These are phyloP conservation scores for Halichoerus grypus DNA, from an alignment of 2,113 vertebrate species.

Conservation along the genomic window DNA sequence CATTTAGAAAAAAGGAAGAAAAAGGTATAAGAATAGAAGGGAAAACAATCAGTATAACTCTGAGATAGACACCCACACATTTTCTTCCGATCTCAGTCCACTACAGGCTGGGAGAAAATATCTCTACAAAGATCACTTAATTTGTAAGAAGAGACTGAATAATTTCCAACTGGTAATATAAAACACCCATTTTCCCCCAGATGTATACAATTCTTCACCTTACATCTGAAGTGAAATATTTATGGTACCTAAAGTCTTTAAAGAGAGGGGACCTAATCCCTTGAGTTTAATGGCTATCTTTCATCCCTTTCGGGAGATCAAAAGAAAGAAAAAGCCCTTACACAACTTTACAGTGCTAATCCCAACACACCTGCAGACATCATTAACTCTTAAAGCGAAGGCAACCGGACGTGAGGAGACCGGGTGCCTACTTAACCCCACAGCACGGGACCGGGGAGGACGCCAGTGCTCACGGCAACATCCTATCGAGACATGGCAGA, in stretches of 20 bases:
- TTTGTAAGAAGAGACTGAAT: slow-evolving; percentile 74
- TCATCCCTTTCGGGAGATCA: slow-evolving; percentile 76
- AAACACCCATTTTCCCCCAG: slow-evolving; percentile 69
- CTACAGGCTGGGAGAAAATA: slow-evolving; percentile 27
- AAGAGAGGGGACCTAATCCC: slow-evolving; percentile 75
- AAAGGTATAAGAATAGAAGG: background rate
- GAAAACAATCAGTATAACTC: background rate
- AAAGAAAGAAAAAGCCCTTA: slow-evolving; percentile 81
- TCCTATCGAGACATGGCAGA: background rate
- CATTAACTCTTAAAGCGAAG: slow-evolving; percentile 65
- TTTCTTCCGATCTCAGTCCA: background rate
- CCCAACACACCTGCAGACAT: slow-evolving; percentile 82
- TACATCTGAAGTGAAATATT: slow-evolving; percentile 81
- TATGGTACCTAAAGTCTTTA: slow-evolving; percentile 78
- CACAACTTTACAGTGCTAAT: slow-evolving; percentile 82
- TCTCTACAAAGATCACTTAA: slow-evolving; percentile 68
- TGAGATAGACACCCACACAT: background rate
- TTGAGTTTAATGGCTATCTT: slow-evolving; percentile 78
- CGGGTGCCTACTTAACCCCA: background rate
- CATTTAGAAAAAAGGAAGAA: background rate
- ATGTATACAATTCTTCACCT: slow-evolving; percentile 70
- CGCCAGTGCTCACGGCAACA: background rate
- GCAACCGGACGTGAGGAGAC: background rate
- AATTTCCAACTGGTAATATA: slow-evolving; percentile 77
- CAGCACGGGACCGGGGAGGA: background rate